These are phyloP conservation scores for Clanis bilineata DNA, from an alignment of 2,888 invertebrate genomes.

Conservation along the genomic window DNA sequence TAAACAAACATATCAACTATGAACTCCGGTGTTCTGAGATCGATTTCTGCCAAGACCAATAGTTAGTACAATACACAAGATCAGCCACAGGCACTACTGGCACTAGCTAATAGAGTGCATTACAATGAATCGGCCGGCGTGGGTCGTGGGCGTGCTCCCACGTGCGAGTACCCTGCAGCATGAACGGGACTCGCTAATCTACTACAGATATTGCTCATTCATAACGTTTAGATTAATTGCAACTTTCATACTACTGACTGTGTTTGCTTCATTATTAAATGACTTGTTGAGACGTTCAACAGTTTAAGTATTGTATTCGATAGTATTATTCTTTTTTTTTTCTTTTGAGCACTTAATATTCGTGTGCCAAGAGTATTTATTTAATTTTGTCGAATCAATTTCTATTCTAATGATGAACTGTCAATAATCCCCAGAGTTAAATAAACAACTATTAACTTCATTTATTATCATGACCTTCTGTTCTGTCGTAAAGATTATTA, in stretches of 20 bases:
- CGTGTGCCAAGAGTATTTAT: too few relatives aligned
- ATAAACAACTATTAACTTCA: too few relatives aligned
- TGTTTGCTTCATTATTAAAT: not conserved
- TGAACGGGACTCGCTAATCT: not conserved
- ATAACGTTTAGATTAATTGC: not conserved
- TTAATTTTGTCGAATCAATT: too few relatives aligned
- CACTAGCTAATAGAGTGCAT: not conserved
- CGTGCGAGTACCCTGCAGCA: not conserved
- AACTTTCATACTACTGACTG: not conserved
- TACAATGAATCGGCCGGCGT: not conserved
- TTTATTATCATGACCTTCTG: too few relatives aligned
- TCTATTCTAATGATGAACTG: too few relatives aligned
- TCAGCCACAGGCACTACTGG: not conserved
- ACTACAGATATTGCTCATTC: slow-evolving; percentile 11
- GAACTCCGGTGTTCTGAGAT: too few relatives aligned
- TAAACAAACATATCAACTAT: too few relatives aligned
- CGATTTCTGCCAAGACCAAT: too few relatives aligned
- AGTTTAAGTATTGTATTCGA: not conserved
- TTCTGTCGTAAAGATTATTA: too few relatives aligned
- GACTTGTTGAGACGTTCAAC: not conserved
- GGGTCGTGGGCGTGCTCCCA: not conserved
- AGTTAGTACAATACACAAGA: too few relatives aligned
- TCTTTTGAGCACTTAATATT: too few relatives aligned
- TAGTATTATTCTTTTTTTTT: not conserved
- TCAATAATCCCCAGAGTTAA: too few relatives aligned